Conservation (phyloP, 2,888 invertebrate species). For the Erpobdella octoculata region DNA sequence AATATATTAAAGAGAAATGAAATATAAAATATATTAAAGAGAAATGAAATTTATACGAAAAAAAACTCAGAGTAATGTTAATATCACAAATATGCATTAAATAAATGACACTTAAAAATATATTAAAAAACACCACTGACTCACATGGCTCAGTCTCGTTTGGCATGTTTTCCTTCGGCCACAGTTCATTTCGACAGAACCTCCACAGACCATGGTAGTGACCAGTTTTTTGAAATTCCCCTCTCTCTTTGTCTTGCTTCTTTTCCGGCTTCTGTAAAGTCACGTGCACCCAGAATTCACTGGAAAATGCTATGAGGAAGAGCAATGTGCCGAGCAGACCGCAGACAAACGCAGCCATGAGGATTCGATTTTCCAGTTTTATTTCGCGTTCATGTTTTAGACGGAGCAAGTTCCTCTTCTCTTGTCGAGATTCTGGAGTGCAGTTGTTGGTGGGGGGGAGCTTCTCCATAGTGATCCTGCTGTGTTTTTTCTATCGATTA, state of each 20-base stretch:
- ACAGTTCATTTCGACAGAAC: conserved; percentile 29
- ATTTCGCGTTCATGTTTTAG: conserved; percentile 7
- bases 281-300: conserved; percentile 29
- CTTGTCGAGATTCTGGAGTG: neutral
- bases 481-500: no score
- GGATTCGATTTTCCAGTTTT: conserved; percentile 4
- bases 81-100: no score
- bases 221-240: conserved; percentile 22
- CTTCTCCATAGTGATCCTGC: neutral
- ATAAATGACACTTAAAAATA: no score
- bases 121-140: no score
- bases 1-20: no score
- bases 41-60: no score
- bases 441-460: neutral
- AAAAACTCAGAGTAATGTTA: no score
- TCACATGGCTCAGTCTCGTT: neutral
- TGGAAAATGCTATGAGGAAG: conserved; percentile 27
- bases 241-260: conserved; percentile 20
- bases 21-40: no score
- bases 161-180: conserved; percentile 8
- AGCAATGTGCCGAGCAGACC: conserved; percentile 22
- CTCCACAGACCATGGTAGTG: conserved; percentile 33
- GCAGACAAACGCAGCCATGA: conserved; percentile 21
- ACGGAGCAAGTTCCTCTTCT: neutral
- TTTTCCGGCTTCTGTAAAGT: conserved; percentile 1